phyloP scores from a whole-genome alignment of 2,113 vertebrate species.

The Terrapene triunguis region DNA sequence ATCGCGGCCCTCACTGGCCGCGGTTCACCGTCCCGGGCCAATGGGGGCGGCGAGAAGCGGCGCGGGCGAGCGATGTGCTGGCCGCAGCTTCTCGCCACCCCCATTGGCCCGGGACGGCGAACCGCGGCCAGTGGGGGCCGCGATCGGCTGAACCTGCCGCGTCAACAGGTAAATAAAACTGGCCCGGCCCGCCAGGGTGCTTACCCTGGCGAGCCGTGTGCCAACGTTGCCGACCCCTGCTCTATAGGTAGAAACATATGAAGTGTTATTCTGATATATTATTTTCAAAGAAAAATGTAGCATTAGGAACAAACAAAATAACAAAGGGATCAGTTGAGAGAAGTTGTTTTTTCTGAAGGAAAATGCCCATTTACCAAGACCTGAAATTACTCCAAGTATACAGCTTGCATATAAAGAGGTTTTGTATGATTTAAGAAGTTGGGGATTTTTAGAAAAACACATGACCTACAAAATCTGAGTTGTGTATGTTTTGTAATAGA shows the following conservation, averaged over 20 bases:
- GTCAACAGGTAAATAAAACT: no score
- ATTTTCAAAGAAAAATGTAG: neutral
- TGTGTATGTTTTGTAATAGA: constrained; percentile 13
- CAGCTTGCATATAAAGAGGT: constrained; percentile 28
- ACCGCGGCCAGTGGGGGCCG: no score
- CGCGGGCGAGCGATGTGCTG: no score
- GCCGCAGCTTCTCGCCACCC: no score
- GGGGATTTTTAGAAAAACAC: neutral
- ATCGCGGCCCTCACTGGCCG: no score
- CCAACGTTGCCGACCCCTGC: no score
- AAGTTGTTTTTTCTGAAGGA: neutral
- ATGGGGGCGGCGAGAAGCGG: no score
- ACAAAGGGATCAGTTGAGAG: neutral
- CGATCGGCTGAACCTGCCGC: no score
- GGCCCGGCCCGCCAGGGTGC: no score
- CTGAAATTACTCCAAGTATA: neutral
- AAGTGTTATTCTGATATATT: neutral
- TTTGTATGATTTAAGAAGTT: neutral
- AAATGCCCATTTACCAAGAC: neutral
- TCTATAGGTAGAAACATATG: neutral
- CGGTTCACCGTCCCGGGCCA: no score
- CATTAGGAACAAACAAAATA: neutral
- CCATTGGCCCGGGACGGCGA: no score
- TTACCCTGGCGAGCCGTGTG: no score
- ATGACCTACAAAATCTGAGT: constrained; percentile 16